Base-by-base conservation (phyloP, 2,113 vertebrate genomes). In the Herpailurus yagouaroundi region DNA sequence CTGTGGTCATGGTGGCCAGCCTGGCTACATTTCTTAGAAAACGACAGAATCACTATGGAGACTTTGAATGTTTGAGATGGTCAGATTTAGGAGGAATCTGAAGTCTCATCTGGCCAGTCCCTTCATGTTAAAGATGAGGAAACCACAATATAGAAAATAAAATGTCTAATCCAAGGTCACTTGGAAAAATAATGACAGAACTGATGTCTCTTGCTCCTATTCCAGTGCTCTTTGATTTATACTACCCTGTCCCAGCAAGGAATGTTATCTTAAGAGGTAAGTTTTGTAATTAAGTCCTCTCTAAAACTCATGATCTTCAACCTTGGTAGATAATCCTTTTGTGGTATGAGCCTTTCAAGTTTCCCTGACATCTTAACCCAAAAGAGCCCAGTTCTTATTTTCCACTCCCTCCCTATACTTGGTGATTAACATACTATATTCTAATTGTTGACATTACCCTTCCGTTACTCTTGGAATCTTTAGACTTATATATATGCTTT, bases 51-150 rank as follows among this genome's bases (percentile, higher is more conserved):
- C 55, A 36, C 23, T 57, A 7, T 21, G 27, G 55, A 71, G n/a
- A 41, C 50, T 79, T 69, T 64, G n/a, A 88, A 29, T 63, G 64
- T 64, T 95, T 95, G 48, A 11, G 3, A 29, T 33, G 64, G 7
- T 79, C 18, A 50, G 71, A 60, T 69, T 12, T 85, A 66, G 55
- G 71, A 80, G 38, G 25, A 14, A 82, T 45, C 33, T 64, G 38
- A 89, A 41, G 80, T 48, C n/a, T 80, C n/a, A 80, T 11, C 16
- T 66, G 25, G 27, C 55, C 38, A 80, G 15, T 23, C 41, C 81
- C 21, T 85, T 94, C 18, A 33, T 77, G 89, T 84, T 90, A 71
- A 73, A 85, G n/a, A 52, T 85, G 29, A 94, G 64, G 50, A 91
- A 66, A 71, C 80, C 57, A 23, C 36, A 91, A 6, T 21, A 29